phyloP scores from a whole-genome alignment of 2,113 vertebrate species.

The Scalopus aquaticus region DNA sequence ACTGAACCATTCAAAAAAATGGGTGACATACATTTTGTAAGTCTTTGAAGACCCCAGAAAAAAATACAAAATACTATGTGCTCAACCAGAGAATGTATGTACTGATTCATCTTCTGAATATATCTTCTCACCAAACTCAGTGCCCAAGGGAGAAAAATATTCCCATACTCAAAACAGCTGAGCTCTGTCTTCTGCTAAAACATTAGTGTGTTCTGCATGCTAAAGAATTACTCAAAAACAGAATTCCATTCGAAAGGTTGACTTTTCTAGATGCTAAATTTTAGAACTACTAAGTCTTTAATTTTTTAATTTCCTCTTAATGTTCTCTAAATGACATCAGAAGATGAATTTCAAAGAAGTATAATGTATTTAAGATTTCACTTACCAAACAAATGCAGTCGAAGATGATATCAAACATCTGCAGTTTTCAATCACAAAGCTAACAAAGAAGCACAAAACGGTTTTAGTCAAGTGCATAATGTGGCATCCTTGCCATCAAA shows the following conservation, averaged over 20 bases:
- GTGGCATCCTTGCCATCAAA: conserved; percentile 34
- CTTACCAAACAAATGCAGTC: conserved; percentile 65
- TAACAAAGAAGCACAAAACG: conserved; percentile 14
- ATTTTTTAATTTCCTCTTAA: conserved; percentile 77
- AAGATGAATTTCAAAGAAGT: conserved; percentile 78
- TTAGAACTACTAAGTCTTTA: conserved; percentile 63
- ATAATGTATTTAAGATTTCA: conserved; percentile 75
- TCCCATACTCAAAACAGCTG: neutral
- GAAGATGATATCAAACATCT: conserved; percentile 55
- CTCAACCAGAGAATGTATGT: conserved; percentile 58
- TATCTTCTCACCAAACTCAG: conserved; percentile 57
- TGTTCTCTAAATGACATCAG: conserved; percentile 74
- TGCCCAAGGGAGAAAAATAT: conserved; percentile 56
- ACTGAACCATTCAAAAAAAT: conserved; percentile 70
- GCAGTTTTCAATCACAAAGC: conserved; percentile 46
- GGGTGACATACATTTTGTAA: conserved; percentile 67
- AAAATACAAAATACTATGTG: conserved; percentile 30
- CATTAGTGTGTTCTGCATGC: conserved; percentile 39
- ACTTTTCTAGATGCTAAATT: conserved; percentile 75
- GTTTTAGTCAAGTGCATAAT: neutral
- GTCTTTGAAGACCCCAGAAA: conserved; percentile 68
- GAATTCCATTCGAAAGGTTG: conserved; percentile 74
- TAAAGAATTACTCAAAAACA: conserved; percentile 66
- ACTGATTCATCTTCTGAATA: conserved; percentile 55
- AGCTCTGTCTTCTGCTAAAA: neutral